Evolutionary conservation across 1,140 invertebrate species (phyloP).

Genomic region (Scaptomyza montana): DNA sequence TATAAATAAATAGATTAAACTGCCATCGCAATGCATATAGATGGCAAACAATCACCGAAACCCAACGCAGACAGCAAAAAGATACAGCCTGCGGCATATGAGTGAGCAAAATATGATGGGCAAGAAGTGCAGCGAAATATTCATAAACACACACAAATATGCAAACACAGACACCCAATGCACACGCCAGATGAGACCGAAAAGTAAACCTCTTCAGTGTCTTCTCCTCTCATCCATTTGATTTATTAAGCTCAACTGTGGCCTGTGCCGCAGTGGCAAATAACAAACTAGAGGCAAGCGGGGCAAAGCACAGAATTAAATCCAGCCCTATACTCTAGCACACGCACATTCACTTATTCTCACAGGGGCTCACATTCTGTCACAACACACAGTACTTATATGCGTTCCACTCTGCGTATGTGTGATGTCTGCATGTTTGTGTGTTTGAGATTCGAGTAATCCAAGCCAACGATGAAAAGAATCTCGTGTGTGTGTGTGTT

Average conservation of each 20-base stretch:
- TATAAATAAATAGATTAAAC: not conserved
- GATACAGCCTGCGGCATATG: slow-evolving; percentile 1
- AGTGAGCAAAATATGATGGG: slow-evolving; percentile 31
- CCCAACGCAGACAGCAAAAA: slow-evolving; percentile 14
- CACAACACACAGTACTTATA: slow-evolving; percentile 25
- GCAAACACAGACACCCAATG: not conserved
- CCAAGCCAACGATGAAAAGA: slow-evolving; percentile 42
- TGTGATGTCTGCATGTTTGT: slow-evolving; percentile 30
- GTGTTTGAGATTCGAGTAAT: slow-evolving; percentile 45
- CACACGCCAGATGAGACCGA: slow-evolving; percentile 25
- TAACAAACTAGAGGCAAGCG: slow-evolving; percentile 43
- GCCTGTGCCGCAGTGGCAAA: slow-evolving; percentile 14
- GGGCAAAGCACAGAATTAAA: slow-evolving; percentile 36
- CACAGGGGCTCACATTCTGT: not conserved
- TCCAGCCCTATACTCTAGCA: slow-evolving; percentile 1
- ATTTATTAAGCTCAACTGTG: slow-evolving; percentile 63
- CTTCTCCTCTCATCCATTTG: slow-evolving; percentile 23
- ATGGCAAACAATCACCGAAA: slow-evolving; percentile 58
- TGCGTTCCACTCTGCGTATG: slow-evolving; percentile 49
- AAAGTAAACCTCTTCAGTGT: slow-evolving; percentile 10
- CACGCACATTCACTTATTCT: not conserved
- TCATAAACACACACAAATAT: not conserved
- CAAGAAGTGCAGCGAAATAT: slow-evolving; percentile 50
- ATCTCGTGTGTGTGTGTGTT: slow-evolving; percentile 31
- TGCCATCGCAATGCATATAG: slow-evolving; percentile 41